Percentiles rank a stretch among this genome's conserved stretches.
These are phyloP conservation scores for Macroglossus sobrinus DNA, from an alignment of 2,113 vertebrate genomes.

Conservation along the genomic window DNA sequence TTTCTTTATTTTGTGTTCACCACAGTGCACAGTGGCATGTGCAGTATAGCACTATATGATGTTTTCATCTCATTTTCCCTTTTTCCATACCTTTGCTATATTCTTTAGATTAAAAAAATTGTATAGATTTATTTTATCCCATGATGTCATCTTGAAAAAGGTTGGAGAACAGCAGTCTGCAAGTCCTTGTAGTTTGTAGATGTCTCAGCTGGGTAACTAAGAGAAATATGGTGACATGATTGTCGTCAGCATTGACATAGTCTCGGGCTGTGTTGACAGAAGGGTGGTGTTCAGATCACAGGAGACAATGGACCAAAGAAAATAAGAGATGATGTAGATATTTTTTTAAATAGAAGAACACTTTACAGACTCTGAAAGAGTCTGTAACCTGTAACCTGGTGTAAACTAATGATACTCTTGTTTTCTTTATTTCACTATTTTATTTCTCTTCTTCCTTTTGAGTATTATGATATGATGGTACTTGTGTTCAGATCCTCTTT, in stretches of 20 bases:
- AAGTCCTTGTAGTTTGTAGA: not conserved
- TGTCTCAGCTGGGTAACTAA: not conserved
- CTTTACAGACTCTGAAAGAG: not conserved
- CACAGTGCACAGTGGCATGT: not conserved
- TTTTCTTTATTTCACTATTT: not conserved
- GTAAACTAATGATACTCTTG: not conserved
- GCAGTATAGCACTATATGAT: not conserved
- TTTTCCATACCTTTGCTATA: not conserved
- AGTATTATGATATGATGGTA: not conserved
- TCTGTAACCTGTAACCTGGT: not conserved
- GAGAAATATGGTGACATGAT: not conserved
- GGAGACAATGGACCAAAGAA: not conserved
- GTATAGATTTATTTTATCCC: not conserved
- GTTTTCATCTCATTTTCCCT: not conserved
- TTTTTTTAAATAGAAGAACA: not conserved
- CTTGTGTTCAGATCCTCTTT: not conserved
- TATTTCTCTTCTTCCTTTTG: not conserved
- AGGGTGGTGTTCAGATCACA: not conserved
- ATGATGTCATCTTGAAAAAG: not conserved
- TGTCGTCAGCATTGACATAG: not conserved
- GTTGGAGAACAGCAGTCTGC: not conserved
- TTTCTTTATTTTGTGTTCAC: not conserved
- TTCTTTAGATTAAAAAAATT: not conserved
- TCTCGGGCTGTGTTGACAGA: no score
- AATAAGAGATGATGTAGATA: not conserved